phyloP scores from a whole-genome alignment of 2,888 invertebrate species.

The Emmelina monodactyla region DNA sequence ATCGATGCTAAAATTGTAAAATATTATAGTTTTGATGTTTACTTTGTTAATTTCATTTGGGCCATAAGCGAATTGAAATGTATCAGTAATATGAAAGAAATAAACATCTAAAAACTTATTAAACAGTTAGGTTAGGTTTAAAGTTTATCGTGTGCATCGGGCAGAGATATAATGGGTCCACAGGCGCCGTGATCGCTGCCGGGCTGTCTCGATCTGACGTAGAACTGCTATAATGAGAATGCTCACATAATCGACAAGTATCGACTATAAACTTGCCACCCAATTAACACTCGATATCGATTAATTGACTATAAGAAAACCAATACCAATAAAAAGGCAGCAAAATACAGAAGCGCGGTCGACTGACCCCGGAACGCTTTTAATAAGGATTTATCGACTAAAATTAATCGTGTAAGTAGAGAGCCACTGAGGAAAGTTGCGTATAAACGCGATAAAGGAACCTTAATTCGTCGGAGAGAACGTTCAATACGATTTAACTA shows the following conservation, averaged over 20 bases:
- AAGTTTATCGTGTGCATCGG: conserved; percentile 65
- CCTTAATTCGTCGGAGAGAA: conserved; percentile 39
- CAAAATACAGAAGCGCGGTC: conserved; percentile 46
- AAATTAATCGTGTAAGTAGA: conserved; percentile 64
- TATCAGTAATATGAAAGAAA: too few species aligned
- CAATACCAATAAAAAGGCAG: conserved; percentile 43
- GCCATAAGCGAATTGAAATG: too few species aligned
- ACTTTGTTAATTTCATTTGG: too few species aligned
- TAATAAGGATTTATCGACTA: conserved; percentile 64
- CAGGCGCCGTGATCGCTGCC: conserved; percentile 50
- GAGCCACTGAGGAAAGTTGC: conserved; percentile 51
- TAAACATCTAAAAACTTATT: too few species aligned
- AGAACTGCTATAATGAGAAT: too few species aligned
- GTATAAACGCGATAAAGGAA: conserved; percentile 56
- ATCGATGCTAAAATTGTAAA: too few species aligned
- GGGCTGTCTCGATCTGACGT: conserved; percentile 17
- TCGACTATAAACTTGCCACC: too few species aligned
- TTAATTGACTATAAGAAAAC: background rate
- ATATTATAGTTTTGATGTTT: too few species aligned
- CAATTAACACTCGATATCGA: conserved; percentile 36
- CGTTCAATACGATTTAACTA: conserved; percentile 40
- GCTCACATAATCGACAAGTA: too few species aligned
- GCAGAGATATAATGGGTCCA: conserved; percentile 58
- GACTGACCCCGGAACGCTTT: conserved; percentile 50
- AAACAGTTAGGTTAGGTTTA: too few species aligned